These are phyloP conservation scores for Cacatua alba DNA, from an alignment of 2,113 vertebrate genomes.

Conservation along the genomic window DNA sequence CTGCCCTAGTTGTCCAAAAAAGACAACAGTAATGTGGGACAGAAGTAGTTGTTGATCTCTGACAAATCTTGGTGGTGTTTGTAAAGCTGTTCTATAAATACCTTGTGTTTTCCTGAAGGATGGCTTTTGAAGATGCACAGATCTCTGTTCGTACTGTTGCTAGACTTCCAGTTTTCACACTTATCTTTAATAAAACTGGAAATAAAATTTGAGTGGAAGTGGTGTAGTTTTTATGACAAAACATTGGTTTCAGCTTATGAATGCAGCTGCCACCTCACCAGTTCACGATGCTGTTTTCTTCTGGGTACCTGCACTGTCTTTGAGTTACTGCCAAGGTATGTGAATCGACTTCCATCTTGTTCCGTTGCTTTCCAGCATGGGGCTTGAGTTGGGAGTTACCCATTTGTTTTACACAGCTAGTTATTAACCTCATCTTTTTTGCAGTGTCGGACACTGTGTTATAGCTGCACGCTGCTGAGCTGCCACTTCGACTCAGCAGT, in stretches of 20 bases:
- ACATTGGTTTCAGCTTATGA: not conserved
- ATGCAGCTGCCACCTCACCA: not conserved
- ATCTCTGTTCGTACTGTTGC: not conserved
- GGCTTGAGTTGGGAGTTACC: not conserved
- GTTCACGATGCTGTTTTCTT: not conserved
- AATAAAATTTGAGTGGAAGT: not conserved
- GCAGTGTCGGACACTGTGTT: not conserved
- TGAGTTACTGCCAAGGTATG: not conserved
- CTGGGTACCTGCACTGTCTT: not conserved
- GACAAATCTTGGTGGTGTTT: not conserved
- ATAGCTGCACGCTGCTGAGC: not conserved
- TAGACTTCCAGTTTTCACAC: slow-evolving; percentile 20
- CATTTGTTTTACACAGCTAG: not conserved
- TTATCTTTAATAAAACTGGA: not conserved
- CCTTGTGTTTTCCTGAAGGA: not conserved
- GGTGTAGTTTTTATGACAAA: not conserved
- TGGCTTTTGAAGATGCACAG: not conserved
- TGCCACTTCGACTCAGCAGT: not conserved
- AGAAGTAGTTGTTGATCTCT: not conserved
- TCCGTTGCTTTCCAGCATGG: not conserved
- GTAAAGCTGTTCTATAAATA: not conserved
- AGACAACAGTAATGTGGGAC: not conserved
- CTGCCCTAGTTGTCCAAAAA: not conserved
- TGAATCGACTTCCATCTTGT: not conserved
- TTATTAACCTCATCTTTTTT: not conserved